phyloP scores from a whole-genome alignment of 2,797 vertebrate species.

The Squalus acanthias region DNA sequence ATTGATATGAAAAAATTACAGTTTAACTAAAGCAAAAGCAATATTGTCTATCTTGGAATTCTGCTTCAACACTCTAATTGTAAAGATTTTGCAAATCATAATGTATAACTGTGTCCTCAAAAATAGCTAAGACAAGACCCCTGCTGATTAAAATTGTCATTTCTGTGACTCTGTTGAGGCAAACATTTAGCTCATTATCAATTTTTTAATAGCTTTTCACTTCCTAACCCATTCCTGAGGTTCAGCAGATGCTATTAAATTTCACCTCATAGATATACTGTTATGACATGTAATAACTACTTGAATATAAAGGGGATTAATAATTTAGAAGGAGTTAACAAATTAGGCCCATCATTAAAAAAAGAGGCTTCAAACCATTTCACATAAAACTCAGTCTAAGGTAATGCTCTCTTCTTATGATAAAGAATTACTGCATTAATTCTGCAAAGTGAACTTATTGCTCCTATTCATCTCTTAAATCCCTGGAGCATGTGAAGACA shows the following conservation, averaged over 20 bases:
- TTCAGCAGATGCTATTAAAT: conserved; percentile 98
- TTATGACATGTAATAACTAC: conserved; percentile 99
- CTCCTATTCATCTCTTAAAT: conserved; percentile 87
- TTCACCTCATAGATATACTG: conserved; percentile 98
- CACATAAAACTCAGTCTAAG: conserved; percentile 97
- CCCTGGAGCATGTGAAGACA: conserved; percentile 91
- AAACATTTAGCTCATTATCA: conserved; percentile 99
- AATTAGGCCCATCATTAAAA: conserved; percentile 99
- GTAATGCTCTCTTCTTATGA: conserved; percentile 87
- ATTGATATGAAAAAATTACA: not conserved
- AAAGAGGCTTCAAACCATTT: conserved; percentile 90
- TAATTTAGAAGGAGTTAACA: conserved; percentile 99
- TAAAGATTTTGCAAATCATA: not conserved
- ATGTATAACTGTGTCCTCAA: conserved; percentile 45
- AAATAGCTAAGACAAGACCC: conserved; percentile 50
- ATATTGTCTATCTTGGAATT: not conserved
- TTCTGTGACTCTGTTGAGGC: conserved; percentile 81
- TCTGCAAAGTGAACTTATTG: conserved; percentile 99
- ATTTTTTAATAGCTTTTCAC: conserved; percentile 91
- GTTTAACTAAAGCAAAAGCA: not conserved
- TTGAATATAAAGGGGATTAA: conserved; percentile 99
- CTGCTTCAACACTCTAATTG: not conserved
- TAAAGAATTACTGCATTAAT: conserved; percentile 99
- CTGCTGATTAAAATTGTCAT: conserved; percentile 78
- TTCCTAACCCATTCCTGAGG: conserved; percentile 83